Evolutionary conservation across 1,140 invertebrate genomes (phyloP).

Genomic region (Fopius arisanus): DNA sequence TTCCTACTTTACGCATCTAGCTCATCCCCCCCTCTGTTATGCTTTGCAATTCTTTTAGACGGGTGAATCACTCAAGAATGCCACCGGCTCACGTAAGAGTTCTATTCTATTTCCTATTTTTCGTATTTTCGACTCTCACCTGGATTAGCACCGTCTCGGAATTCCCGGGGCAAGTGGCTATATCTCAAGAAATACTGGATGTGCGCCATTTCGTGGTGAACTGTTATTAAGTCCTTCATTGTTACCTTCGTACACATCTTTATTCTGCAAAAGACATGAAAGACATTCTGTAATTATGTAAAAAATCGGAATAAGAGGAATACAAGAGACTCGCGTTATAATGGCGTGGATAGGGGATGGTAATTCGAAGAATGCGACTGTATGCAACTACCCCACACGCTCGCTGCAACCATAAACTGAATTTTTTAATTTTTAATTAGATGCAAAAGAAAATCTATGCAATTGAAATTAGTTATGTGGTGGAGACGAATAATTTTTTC

Average conservation of each 20-base stretch:
- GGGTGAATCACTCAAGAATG: slow-evolving; percentile 28
- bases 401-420: no score
- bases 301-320: no score
- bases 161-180: slow-evolving; percentile 82
- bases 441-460: no score
- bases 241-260: slow-evolving; percentile 94
- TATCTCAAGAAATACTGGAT: slow-evolving; percentile 91
- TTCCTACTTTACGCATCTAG: not conserved
- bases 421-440: no score
- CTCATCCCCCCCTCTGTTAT: no score
- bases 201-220: slow-evolving; percentile 94
- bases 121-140: slow-evolving; percentile 63
- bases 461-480: no score
- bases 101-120: not conserved
- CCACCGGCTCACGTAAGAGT: slow-evolving; percentile 29
- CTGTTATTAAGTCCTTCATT: slow-evolving; percentile 87
- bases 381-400: no score
- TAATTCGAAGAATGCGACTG: no score
- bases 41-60: not conserved
- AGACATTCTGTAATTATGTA: not conserved
- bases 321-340: no score
- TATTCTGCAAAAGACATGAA: slow-evolving; percentile 74
- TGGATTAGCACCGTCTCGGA: slow-evolving; percentile 91
- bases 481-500: no score
- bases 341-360: no score